phyloP scores from a whole-genome alignment of 2,113 vertebrate genomes.

The Parus major region DNA sequence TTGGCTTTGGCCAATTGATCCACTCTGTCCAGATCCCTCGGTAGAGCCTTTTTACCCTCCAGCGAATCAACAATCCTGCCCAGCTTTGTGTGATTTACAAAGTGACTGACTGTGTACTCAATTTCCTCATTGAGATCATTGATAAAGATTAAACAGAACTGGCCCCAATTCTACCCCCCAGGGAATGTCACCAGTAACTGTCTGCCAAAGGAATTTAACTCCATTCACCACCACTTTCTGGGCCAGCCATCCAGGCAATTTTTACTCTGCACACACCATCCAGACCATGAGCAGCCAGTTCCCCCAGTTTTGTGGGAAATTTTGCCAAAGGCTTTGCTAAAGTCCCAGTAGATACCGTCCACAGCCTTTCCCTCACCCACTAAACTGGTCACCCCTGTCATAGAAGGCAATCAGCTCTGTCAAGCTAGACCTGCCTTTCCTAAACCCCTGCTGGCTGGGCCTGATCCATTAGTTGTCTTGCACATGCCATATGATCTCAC shows the following conservation, averaged over 20 bases:
- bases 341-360: neutral
- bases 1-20: fast-evolving
- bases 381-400: neutral
- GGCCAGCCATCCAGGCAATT: neutral
- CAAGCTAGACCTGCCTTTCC: neutral
- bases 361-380: neutral
- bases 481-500: fast-evolving
- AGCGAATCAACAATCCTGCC: neutral
- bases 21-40: neutral
- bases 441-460: neutral
- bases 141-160: neutral
- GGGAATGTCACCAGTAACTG: neutral
- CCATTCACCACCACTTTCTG: neutral
- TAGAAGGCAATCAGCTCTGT: neutral
- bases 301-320: neutral
- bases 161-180: neutral
- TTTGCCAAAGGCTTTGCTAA: neutral
- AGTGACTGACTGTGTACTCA: fast-evolving
- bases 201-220: fast-evolving
- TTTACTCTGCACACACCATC: neutral
- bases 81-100: neutral
- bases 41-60: neutral
- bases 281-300: neutral
- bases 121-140: neutral
- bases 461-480: neutral